Base-by-base conservation (phyloP, 2,113 vertebrate genomes). In the Loxodonta africana region DNA sequence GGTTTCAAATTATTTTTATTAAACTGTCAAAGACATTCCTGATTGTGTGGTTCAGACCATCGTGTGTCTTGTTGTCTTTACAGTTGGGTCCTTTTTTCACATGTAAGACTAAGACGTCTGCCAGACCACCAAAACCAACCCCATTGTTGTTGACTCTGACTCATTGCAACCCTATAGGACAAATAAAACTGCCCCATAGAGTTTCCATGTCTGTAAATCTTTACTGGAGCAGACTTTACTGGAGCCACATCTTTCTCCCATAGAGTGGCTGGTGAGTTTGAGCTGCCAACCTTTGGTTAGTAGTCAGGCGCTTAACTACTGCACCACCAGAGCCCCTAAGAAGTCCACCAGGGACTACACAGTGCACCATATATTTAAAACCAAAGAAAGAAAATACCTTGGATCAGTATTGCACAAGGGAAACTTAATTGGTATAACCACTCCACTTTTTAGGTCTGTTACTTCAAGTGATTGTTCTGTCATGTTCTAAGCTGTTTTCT, bases 351-450 rank as follows among this genome's bases (percentile, higher is more conserved):
- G 28, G 23, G 7, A 60, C 3, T 26, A 26, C 5, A 30, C 20
- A 71, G 0, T 60, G 2, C 63, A 76, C 15, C 41, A 3, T 92
- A 5, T 7, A 41, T 94, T 96, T 96, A 91, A 90, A 53, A 83
- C 9, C 46, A 67, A 53, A 28, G 86, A 86, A 91, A 96, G 18
- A 73, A 94, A 76, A 62, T 8, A 51, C 8, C 14, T 63, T 67
- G 69, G 65, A 53, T 83, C 53, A 82, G 0, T 84, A 73, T 77
- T 92, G 37, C 41, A 76, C 73, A 71, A 63, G 18, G 76, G 37
- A 87, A 93, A 57, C 73, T 46, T 92, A 95, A 90, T 83, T 92
- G n/a, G 48, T 90, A 17, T 82, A n/a, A 48, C 69, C 28, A 80
- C 6, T 67, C 26, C 1, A 76, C 57, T 67, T 81, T 92, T 92